Evolutionary conservation across 2,113 vertebrate genomes (phyloP).

Genomic region (Rhodinocichla rosea): DNA sequence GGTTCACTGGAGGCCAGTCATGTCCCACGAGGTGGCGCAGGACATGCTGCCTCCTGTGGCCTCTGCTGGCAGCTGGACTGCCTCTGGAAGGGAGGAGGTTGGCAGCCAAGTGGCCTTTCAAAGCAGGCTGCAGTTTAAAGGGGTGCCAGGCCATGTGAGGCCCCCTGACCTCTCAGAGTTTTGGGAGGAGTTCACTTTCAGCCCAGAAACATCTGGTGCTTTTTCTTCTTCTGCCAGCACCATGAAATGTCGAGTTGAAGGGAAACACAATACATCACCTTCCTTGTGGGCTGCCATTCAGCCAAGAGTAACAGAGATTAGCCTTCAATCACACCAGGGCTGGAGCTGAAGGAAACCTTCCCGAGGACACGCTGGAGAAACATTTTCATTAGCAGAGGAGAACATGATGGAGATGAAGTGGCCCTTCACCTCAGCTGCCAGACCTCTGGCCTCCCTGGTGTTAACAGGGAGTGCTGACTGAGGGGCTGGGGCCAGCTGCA

Average conservation of each 20-base stretch:
- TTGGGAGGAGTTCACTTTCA: neutral
- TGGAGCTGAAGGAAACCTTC: slow-evolving; percentile 16
- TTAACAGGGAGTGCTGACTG: neutral
- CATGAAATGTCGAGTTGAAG: neutral
- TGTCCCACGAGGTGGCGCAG: neutral
- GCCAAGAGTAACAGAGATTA: slow-evolving; percentile 33
- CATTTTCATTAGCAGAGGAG: slow-evolving; percentile 47
- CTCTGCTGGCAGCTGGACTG: neutral
- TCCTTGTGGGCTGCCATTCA: slow-evolving; percentile 19
- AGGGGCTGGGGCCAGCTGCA: slow-evolving; percentile 6
- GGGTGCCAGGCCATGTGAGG: fast-evolving
- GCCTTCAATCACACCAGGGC: slow-evolving; percentile 29
- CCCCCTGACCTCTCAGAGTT: neutral
- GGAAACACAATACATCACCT: slow-evolving; percentile 28
- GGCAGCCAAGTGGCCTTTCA: neutral
- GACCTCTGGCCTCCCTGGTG: neutral
- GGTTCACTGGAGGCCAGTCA: neutral
- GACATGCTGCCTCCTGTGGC: neutral
- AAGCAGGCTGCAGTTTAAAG: neutral
- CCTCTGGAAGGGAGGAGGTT: neutral
- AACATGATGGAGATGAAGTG: slow-evolving; percentile 43
- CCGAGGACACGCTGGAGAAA: slow-evolving; percentile 23
- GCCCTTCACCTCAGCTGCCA: neutral
- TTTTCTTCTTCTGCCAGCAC: neutral
- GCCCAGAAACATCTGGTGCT: neutral